Evolutionary conservation across 2,888 invertebrate genomes (phyloP).

Genomic region (Terebella lapidaria): DNA sequence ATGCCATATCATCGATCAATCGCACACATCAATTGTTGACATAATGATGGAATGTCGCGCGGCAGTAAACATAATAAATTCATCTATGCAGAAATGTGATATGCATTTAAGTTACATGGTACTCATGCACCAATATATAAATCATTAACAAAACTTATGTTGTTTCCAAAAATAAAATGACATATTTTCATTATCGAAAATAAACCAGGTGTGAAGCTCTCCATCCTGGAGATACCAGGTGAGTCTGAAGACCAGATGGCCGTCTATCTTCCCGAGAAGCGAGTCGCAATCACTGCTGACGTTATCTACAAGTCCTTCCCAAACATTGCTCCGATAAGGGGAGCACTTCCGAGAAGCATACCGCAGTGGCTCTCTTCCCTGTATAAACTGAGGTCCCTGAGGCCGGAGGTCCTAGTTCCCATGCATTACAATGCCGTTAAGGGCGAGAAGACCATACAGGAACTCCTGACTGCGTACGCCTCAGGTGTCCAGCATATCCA

Average conservation of each 20-base stretch:
- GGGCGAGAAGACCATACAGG: constrained; percentile 22
- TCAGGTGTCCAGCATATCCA: constrained; percentile 44
- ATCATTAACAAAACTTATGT: too few relatives aligned
- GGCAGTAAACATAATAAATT: too few relatives aligned
- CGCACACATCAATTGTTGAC: too few relatives aligned
- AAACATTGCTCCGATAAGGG: constrained; percentile 45
- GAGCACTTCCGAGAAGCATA: constrained; percentile 32
- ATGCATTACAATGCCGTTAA: constrained; percentile 36
- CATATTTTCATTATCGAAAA: too few relatives aligned
- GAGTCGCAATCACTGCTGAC: constrained; percentile 32
- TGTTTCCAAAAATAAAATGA: too few relatives aligned
- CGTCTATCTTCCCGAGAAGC: constrained; percentile 34
- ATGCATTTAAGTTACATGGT: too few relatives aligned
- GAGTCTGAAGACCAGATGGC: constrained; percentile 44
- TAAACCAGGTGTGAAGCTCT: constrained; percentile 32
- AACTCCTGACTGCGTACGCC: constrained; percentile 17
- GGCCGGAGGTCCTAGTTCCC: constrained; percentile 34
- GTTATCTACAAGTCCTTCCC: constrained; percentile 41
- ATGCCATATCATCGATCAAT: too few relatives aligned
- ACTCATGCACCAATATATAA: too few relatives aligned
- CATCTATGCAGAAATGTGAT: too few relatives aligned
- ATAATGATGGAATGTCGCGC: too few relatives aligned
- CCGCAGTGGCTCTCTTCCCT: constrained; percentile 35
- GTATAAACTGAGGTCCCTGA: constrained; percentile 34
- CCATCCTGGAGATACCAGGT: constrained; percentile 38